Conservation (phyloP, 1,140 invertebrate species). For the Eciton burchellii region DNA sequence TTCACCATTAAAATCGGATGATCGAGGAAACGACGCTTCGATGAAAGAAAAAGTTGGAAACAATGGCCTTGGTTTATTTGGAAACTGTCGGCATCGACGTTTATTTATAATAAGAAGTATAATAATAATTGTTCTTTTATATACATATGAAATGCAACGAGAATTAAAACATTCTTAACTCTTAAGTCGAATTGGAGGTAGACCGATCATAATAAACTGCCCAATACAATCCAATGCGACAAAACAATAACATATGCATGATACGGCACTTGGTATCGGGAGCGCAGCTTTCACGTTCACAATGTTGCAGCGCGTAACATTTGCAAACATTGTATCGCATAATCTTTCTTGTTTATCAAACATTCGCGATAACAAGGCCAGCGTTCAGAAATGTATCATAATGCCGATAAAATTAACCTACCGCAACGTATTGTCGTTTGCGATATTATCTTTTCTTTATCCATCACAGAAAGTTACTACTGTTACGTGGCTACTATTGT, state of each 20-base stretch:
- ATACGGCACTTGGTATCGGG: slow-evolving; percentile 54
- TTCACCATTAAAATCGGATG: neutral
- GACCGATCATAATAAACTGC: slow-evolving; percentile 36
- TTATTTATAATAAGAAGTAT: slow-evolving; percentile 84
- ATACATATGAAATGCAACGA: slow-evolving; percentile 78
- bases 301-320: slow-evolving; percentile 4
- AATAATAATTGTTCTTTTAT: slow-evolving; percentile 84
- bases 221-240: slow-evolving; percentile 57
- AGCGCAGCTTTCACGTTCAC: slow-evolving; percentile 55
- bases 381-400: neutral
- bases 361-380: neutral
- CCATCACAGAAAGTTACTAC: neutral
- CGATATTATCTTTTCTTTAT: neutral
- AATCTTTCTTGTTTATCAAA: slow-evolving; percentile 1
- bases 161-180: slow-evolving; percentile 76
- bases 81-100: slow-evolving; percentile 80
- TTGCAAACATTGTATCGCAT: slow-evolving; percentile 11
- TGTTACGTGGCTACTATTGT: too few species aligned
- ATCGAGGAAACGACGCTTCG: neutral
- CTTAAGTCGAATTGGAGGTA: slow-evolving; percentile 67
- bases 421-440: neutral
- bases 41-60: slow-evolving; percentile 4
- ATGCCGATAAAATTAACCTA: neutral
- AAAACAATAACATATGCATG: slow-evolving; percentile 74
- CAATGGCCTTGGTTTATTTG: slow-evolving; percentile 65